Evolutionary conservation across 1,140 invertebrate genomes (phyloP).

Genomic region (Drosophila nigromelanica): DNA sequence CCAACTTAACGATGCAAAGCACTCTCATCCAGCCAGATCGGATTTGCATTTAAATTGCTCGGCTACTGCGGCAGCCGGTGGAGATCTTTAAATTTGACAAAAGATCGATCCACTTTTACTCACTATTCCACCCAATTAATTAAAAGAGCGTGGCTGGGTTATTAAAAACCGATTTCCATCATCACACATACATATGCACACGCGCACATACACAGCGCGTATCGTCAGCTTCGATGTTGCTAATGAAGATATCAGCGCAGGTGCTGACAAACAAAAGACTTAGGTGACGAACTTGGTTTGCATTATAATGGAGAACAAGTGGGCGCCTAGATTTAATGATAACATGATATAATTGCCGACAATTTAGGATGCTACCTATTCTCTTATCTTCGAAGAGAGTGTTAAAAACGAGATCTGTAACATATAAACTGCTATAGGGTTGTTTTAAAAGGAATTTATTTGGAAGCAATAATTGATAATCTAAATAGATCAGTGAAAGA

Average conservation of each 20-base stretch:
- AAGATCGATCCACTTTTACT: slow-evolving; percentile 46
- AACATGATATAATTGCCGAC: slow-evolving; percentile 3
- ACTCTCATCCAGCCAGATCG: slow-evolving; percentile 50
- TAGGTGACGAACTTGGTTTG: slow-evolving; percentile 66
- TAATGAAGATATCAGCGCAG: slow-evolving; percentile 70
- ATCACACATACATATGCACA: slow-evolving; percentile 25
- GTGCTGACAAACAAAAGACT: slow-evolving; percentile 74
- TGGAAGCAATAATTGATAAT: too few species aligned
- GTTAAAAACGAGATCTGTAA: neutral
- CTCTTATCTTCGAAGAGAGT: neutral
- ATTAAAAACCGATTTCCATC: slow-evolving; percentile 74
- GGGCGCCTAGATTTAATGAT: slow-evolving; percentile 23
- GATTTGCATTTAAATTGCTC: slow-evolving; percentile 71
- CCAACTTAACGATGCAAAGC: slow-evolving; percentile 70
- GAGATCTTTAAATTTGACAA: slow-evolving; percentile 50
- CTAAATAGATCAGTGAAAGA: too few species aligned
- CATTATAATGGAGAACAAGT: slow-evolving; percentile 23
- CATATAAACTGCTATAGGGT: too few species aligned
- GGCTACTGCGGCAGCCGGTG: slow-evolving; percentile 51
- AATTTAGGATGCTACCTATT: slow-evolving; percentile 1
- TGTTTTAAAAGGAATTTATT: too few species aligned
- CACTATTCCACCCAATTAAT: slow-evolving; percentile 61
- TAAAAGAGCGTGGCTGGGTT: slow-evolving; percentile 61
- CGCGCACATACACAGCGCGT: slow-evolving; percentile 41
- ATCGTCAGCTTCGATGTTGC: slow-evolving; percentile 29